Base-by-base conservation (phyloP, 1,140 invertebrate genomes). In the Chlorops oryzae region DNA sequence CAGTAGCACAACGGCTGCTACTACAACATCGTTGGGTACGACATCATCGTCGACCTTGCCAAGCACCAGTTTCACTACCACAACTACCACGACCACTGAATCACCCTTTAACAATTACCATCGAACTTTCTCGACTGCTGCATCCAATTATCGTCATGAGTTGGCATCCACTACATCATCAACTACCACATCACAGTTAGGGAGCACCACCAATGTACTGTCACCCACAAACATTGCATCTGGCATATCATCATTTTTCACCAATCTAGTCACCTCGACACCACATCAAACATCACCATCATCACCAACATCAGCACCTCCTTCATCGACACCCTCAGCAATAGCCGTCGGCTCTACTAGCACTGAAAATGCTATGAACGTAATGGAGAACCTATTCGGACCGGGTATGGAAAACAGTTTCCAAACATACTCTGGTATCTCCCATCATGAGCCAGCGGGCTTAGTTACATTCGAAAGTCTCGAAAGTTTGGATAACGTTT, bases 401-500 rank as follows among this genome's bases (percentile, higher is more conserved):
- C 65, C 63, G 27, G 67, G 65, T 43, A 64, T 72, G 57, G 67
- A 70, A 55, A 72, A 71, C 15, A 67, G 63, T 48, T 72, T 64
- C 51, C 69, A 71, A 24, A 70, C 68, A 4, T 68, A 64, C 25
- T 65, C 65, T 24, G 64, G 62, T 22, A 42, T 72, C 2, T 66
- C 62, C 34, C 76, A 77, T 47, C 78, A 78, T 39, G 73, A 73
- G 12, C 71, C 77, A n/a, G 58, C 42, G 38, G 59, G 47, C 12
- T 34, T 70, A 51, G 55, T 67, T 6, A 52, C 60, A n/a, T 65
- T 70, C 21, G 77, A 78, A 61, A 71, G 78, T 50, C 66, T 78
- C n/a, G 79, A 80, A 52, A 80, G 75, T 6, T 76, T 82, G 54
- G 81, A 82, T 50, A 76, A 68, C 17, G 63, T 80, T 17, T 81